Evolutionary conservation across 2,888 invertebrate genomes (phyloP).

Genomic region (Eubasilissa splendida): DNA sequence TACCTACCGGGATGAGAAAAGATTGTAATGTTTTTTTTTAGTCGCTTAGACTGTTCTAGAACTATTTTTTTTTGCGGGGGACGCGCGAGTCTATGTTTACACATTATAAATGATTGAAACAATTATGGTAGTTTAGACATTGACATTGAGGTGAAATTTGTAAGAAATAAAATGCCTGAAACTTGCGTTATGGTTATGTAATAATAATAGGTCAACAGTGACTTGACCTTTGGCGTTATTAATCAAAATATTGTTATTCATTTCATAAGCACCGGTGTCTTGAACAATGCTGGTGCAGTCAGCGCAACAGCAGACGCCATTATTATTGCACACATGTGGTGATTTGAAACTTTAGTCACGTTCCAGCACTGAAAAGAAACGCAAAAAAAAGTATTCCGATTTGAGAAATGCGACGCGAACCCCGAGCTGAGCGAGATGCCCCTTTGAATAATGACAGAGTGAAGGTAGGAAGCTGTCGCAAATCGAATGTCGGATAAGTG

Average conservation of each 20-base stretch:
- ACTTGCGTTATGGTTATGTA: too few species aligned
- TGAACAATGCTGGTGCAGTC: slow-evolving; percentile 21
- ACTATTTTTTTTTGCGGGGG: too few species aligned
- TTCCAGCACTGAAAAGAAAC: neutral
- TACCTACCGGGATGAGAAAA: neutral
- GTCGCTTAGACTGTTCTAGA: too few species aligned
- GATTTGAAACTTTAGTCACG: neutral
- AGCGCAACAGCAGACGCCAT: neutral
- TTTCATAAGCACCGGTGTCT: slow-evolving; percentile 1
- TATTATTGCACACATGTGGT: neutral
- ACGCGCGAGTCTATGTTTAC: too few species aligned
- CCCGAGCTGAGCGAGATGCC: neutral
- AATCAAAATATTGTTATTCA: slow-evolving; percentile 4
- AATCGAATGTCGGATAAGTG: neutral
- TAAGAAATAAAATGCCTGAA: too few species aligned
- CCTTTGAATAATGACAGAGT: neutral
- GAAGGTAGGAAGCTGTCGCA: neutral
- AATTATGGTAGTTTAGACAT: too few species aligned
- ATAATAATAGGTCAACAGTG: neutral
- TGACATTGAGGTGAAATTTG: too few species aligned
- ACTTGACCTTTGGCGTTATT: neutral
- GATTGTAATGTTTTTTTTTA: too few species aligned
- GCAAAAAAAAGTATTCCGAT: neutral
- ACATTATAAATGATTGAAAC: too few species aligned
- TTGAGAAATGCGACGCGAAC: neutral